These are phyloP conservation scores for Egretta garzetta DNA, from an alignment of 2,113 vertebrate species.

Conservation along the genomic window DNA sequence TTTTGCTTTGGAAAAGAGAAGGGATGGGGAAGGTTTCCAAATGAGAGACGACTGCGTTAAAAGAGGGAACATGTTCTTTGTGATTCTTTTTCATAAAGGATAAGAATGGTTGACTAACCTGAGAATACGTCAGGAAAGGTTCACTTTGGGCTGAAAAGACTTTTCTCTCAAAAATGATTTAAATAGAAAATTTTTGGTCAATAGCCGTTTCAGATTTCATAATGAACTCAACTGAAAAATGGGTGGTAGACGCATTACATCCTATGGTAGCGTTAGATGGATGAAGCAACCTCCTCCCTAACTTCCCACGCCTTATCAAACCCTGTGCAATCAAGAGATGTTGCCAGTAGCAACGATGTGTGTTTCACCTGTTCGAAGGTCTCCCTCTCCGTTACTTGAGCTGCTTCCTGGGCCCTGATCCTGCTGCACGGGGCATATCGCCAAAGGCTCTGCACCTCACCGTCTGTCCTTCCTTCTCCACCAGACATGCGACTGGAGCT, in stretches of 20 bases:
- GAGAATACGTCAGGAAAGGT: background rate
- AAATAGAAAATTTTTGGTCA: background rate
- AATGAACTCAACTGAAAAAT: background rate
- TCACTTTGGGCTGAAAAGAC: background rate
- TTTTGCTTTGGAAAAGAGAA: background rate
- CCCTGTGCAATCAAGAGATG: background rate
- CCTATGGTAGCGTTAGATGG: background rate
- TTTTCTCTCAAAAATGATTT: background rate
- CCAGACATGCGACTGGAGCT: accelerated
- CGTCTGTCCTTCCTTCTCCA: background rate
- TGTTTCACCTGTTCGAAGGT: background rate
- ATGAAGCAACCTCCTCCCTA: slow-evolving; percentile 23
- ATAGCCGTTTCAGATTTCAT: background rate
- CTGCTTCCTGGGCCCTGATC: background rate
- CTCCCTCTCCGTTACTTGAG: background rate
- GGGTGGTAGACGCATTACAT: background rate
- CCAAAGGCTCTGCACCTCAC: background rate
- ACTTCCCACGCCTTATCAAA: background rate
- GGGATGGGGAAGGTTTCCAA: background rate
- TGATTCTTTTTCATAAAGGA: background rate
- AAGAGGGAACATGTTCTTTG: background rate
- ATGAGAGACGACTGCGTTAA: background rate
- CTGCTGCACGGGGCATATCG: accelerated
- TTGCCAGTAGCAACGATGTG: slow-evolving; percentile 30
- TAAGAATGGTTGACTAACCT: background rate